Conservation (phyloP, 2,888 invertebrate species). For the Chrysolina americana region DNA sequence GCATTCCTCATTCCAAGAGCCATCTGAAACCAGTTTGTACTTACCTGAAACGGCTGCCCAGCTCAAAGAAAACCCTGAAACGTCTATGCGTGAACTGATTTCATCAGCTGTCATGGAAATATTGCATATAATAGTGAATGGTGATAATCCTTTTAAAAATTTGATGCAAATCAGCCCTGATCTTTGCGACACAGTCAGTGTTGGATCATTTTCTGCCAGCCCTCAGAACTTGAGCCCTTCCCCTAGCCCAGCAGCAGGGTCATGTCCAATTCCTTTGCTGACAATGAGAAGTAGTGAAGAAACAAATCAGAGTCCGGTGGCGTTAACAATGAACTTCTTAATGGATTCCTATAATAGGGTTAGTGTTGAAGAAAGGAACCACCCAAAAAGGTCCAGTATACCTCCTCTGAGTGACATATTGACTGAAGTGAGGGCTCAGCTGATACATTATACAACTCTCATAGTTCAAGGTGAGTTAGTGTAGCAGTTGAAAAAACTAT, state of each 20-base stretch:
- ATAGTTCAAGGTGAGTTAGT: slow-evolving; percentile 71
- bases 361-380: slow-evolving; percentile 80
- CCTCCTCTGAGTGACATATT: slow-evolving; percentile 82
- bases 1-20: slow-evolving; percentile 78
- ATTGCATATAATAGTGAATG: slow-evolving; percentile 67
- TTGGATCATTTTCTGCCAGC: slow-evolving; percentile 66
- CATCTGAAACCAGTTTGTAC: slow-evolving; percentile 68
- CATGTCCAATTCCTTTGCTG: slow-evolving; percentile 62
- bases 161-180: slow-evolving; percentile 53
- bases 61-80: slow-evolving; percentile 71
- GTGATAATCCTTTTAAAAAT: slow-evolving; percentile 65
- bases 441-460: slow-evolving; percentile 74
- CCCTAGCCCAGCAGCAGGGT: slow-evolving; percentile 60
- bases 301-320: slow-evolving; percentile 54
- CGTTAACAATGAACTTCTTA: slow-evolving; percentile 69
- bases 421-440: slow-evolving; percentile 72
- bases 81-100: slow-evolving; percentile 73
- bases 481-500: slow-evolving; percentile 3
- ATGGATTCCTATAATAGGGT: slow-evolving; percentile 81
- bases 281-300: slow-evolving; percentile 56
- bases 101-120: slow-evolving; percentile 79
- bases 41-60: slow-evolving; percentile 69
- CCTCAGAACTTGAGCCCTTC: slow-evolving; percentile 68
- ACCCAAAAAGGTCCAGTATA: slow-evolving; percentile 83
- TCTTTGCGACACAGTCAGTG: slow-evolving; percentile 58